Evolutionary conservation across 1,140 invertebrate genomes (phyloP), one percentile per base, ranked within the genome.

Genomic region (Ptiloglossa arizonensis): DNA sequence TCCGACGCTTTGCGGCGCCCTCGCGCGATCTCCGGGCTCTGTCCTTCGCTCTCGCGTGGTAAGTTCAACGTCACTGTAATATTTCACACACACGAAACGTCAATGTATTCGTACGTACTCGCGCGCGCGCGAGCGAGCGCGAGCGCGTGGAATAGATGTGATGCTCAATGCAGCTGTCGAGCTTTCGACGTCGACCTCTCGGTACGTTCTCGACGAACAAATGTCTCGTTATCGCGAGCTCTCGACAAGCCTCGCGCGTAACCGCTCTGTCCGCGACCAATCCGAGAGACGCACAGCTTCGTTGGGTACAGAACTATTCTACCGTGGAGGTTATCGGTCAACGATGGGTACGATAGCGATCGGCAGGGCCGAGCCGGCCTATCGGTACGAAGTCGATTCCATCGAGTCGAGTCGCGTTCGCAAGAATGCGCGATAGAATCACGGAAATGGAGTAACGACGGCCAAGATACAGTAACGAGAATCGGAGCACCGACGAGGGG

Each of bases 1-100:
- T 62, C 44, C 69, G 83, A 81, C 71, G 79, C 57, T 81, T 67
- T 69, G 79, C 83, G 82, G 69, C 82, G 79, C 79, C 68, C 75
- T 85, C 78, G 52, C 84, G 84, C 76, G 79, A 86, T 86, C 83
- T 86, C 80, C 85, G 83, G 83, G 83, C 83, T 86, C 85, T 86
- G 83, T 86, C 83, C 84, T 86, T 86, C 84, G 84, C 80, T 86
- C 84, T 86, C 83, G 83, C 85, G 83, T 70, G 85, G 85, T 86
- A 86, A 86, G 85, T 86, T 75, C 62, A 75, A 78, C 75, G 71
- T 79, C 63, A 80, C 41, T 67, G 57, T 78, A 72, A 72, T 80
- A 38, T 72, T 60, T 82, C 59, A 64, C 59, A 41, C 32, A 41
- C 15, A 74, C 29, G 44, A 63, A 81, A 62, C n/a, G 66, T 27